phyloP scores from a whole-genome alignment of 92 coral and sea anemone species.

The Isaurus tuberculatus region DNA sequence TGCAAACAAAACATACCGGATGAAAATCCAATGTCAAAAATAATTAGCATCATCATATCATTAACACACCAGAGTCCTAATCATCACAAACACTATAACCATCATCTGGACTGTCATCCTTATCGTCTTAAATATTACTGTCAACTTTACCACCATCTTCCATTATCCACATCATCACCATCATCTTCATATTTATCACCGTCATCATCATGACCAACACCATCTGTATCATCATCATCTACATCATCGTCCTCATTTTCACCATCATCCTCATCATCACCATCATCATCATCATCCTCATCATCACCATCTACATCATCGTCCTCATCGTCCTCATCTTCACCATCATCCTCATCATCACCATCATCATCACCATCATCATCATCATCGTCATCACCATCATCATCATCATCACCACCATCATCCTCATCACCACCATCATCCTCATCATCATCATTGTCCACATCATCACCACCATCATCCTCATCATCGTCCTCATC shows the following conservation, averaged over 20 bases:
- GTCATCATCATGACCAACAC: neutral
- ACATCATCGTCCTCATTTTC: neutral
- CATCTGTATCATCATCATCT: too few species aligned
- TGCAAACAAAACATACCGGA: conserved; percentile 24
- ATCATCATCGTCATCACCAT: neutral
- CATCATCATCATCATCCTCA: neutral
- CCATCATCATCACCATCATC: neutral
- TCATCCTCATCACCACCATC: neutral
- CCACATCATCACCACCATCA: neutral
- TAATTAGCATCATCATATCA: too few species aligned
- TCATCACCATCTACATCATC: neutral
- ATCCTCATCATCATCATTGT: neutral
- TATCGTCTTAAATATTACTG: neutral
- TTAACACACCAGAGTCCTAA: neutral
- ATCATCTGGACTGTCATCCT: neutral
- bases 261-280: neutral
- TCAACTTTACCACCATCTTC: neutral
- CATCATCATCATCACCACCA: neutral
- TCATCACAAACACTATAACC: neutral
- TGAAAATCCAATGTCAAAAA: neutral
- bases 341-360: neutral
- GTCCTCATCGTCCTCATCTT: neutral
- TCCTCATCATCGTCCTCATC: neutral
- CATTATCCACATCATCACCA: neutral
- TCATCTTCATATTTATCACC: neutral